phyloP scores from a whole-genome alignment of 2,797 vertebrate species.

The Pygocentrus nattereri region DNA sequence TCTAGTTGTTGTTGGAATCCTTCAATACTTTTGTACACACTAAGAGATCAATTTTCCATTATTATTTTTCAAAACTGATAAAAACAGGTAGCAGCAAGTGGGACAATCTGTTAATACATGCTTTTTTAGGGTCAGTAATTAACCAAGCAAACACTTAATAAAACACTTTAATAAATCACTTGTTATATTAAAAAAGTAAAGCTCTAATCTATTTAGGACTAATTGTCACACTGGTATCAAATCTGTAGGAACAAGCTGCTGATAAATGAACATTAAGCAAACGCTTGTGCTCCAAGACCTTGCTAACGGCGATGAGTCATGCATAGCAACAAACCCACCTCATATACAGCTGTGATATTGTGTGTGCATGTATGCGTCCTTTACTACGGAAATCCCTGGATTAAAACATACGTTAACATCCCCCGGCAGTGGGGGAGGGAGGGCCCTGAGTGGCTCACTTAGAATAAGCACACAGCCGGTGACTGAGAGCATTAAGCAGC shows the following conservation, averaged over 20 bases:
- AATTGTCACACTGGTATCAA: not conserved
- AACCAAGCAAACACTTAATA: not conserved
- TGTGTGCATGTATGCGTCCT: not conserved
- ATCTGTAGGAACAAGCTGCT: not conserved
- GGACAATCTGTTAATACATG: not conserved
- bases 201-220: not conserved
- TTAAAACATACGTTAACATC: constrained; percentile 35
- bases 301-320: constrained; percentile 9
- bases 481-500: constrained; percentile 50
- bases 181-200: too few relatives aligned
- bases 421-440: constrained; percentile 42
- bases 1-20: too few relatives aligned
- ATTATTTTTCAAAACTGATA: not conserved
- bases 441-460: constrained; percentile 50
- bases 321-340: not conserved
- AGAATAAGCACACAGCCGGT: constrained; percentile 43
- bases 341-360: not conserved
- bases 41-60: not conserved
- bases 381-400: constrained; percentile 24
- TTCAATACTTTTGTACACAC: not conserved
- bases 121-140: not conserved
- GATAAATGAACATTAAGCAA: not conserved
- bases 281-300: not conserved
- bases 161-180: too few relatives aligned
- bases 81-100: not conserved